Percentiles rank a stretch among this genome's conserved stretches.
phyloP scores from a whole-genome alignment of 2,797 vertebrate species.

The Sphaeramia orbicularis region DNA sequence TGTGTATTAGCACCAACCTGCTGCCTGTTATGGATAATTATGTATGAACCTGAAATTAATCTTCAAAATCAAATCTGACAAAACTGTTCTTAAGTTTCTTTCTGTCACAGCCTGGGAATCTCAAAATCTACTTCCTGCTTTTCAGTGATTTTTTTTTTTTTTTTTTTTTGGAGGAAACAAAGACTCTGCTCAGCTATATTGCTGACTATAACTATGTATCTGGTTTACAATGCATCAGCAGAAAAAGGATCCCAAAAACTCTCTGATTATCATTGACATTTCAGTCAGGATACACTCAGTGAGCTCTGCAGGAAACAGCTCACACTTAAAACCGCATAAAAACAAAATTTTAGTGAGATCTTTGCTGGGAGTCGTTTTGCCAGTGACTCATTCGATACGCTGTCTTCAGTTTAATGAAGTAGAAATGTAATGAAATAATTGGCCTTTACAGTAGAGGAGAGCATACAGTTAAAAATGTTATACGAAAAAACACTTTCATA shows the following conservation, averaged over 20 bases:
- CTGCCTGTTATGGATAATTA: conserved; percentile 5
- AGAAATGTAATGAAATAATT: conserved; percentile 30
- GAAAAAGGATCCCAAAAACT: conserved; percentile 29
- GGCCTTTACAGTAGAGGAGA: conserved; percentile 4
- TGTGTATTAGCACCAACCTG: conserved; percentile 3
- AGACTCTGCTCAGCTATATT: conserved; percentile 13
- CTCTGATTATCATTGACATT: conserved; percentile 43
- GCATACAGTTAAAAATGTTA: too few species aligned
- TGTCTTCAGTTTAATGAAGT: conserved; percentile 10
- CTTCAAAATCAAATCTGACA: too few species aligned
- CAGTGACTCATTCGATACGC: conserved; percentile 7
- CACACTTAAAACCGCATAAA: conserved; percentile 8
- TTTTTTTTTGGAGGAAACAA: not conserved
- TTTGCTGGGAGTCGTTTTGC: conserved; percentile 17
- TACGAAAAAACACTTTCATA: too few species aligned
- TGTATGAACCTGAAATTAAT: not conserved
- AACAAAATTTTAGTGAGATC: conserved; percentile 14
- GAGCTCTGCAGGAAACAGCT: conserved; percentile 17
- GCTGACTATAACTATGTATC: conserved; percentile 27
- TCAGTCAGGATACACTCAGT: conserved; percentile 31
- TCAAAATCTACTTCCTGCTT: not conserved
- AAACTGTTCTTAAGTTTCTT: not conserved
- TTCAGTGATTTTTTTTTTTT: conserved; percentile 2
- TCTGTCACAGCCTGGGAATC: conserved; percentile 1
- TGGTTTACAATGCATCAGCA: conserved; percentile 31